Percentiles rank a stretch among this genome's conserved stretches.
These are phyloP conservation scores for Euzophera pinguis DNA, from an alignment of 2,888 invertebrate species.

Conservation along the genomic window DNA sequence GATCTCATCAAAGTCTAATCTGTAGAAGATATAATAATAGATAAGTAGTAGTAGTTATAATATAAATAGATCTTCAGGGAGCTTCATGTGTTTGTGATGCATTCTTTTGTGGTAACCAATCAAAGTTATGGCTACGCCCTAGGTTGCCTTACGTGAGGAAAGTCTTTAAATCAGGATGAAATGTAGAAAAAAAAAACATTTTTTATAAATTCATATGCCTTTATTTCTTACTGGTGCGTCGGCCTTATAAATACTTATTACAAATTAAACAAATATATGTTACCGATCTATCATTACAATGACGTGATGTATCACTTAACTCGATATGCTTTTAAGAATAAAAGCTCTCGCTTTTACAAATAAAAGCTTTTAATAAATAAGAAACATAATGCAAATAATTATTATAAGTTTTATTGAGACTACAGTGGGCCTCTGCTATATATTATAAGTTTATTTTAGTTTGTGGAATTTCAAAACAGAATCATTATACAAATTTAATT, in stretches of 20 bases:
- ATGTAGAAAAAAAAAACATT: slow-evolving; percentile 12
- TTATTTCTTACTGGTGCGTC: slow-evolving; percentile 80
- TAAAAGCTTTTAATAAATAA: slow-evolving; percentile 41
- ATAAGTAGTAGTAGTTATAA: too few species aligned
- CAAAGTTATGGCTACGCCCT: too few species aligned
- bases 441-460: neutral
- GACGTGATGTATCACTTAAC: slow-evolving; percentile 60
- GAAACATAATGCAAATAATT: slow-evolving; percentile 30
- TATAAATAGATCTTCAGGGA: too few species aligned
- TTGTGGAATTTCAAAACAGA: neutral
- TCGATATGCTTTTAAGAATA: slow-evolving; percentile 64
- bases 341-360: slow-evolving; percentile 43
- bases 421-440: slow-evolving; percentile 3
- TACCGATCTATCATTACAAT: slow-evolving; percentile 53
- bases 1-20: too few species aligned
- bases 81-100: too few species aligned
- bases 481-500: neutral
- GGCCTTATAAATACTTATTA: slow-evolving; percentile 73
- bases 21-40: too few species aligned
- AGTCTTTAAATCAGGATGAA: too few species aligned
- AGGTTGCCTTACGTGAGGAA: too few species aligned
- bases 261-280: slow-evolving; percentile 60
- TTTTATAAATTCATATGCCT: slow-evolving; percentile 75
- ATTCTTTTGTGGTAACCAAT: too few species aligned
- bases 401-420: slow-evolving; percentile 10